Evolutionary conservation across 1,140 invertebrate genomes (phyloP), one percentile per base, ranked within the genome.

Genomic region (Drosophila novamexicana): DNA sequence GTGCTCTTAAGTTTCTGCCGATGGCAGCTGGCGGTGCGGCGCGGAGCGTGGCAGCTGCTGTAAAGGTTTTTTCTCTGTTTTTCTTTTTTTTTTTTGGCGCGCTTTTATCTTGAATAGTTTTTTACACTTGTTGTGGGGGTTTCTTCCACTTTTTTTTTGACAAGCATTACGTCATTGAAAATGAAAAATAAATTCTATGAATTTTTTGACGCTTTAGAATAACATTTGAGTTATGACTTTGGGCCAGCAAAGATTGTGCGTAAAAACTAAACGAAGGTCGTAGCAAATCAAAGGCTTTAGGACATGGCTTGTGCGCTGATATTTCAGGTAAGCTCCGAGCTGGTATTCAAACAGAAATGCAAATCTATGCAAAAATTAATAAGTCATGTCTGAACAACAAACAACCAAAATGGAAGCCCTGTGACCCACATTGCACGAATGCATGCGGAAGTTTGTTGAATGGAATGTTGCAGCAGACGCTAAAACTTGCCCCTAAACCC

Each of bases 1-100:
- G 79, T 88, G 76, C 83, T 86, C 83, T 86, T 74, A 79, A 83
- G 79, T 88, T 86, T 86, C 61, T 81, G 82, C 83, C 86, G 82
- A 88, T 85, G 83, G 79, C 72, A 88, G 81, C 77, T 67, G 34
- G 64, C 14, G 54, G 52, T 2, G 65, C 49, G 42, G 22, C 14
- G 56, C 50, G 40, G 29, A 3, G 22, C 22, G 22, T 29, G 22
- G 22, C 29, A 29, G 42, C 64, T 58, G 61, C 59, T 68, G 76
- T 59, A 81, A 81, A 86, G 82, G 67, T 81, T 86, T 16, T 34
- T 18, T 6, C 14, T 16, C 42, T 12, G 16, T 44, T 10, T 42
- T 49, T 18, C 36, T 36, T 8, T 52, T 3, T 34, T 3, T 34
- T 53, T 53, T 83, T 79, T 72, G 57, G 65, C 71, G 66, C 65